Percentiles rank a stretch among this genome's conserved stretches.
These are phyloP conservation scores for Synanthedon formicaeformis DNA, from an alignment of 2,888 invertebrate species.

Conservation along the genomic window DNA sequence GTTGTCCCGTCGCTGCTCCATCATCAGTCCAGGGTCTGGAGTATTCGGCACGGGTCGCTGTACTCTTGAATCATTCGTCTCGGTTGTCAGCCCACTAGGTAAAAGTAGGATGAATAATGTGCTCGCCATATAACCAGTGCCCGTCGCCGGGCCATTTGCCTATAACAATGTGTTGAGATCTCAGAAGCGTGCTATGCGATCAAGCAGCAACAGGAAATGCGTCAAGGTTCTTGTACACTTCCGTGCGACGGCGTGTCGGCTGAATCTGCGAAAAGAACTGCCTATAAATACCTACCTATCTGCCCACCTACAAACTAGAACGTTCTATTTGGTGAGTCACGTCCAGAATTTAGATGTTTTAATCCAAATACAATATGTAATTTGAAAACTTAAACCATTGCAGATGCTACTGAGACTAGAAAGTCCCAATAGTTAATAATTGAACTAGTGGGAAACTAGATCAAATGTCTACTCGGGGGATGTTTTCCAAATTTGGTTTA, in stretches of 20 bases:
- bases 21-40: not conserved
- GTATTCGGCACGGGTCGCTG: not conserved
- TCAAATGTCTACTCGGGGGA: too few relatives aligned
- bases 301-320: constrained; percentile 2
- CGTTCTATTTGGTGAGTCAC: constrained; percentile 1
- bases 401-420: too few relatives aligned
- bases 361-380: too few relatives aligned
- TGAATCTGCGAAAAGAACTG: not conserved
- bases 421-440: too few relatives aligned
- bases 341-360: too few relatives aligned
- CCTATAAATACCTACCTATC: not conserved
- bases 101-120: constrained; percentile 47
- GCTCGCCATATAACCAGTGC: constrained; percentile 16
- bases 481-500: too few relatives aligned
- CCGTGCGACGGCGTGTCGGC: constrained; percentile 2
- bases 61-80: constrained; percentile 18
- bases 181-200: constrained; percentile 26
- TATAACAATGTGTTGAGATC: constrained; percentile 55
- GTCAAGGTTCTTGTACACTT: not conserved
- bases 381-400: too few relatives aligned
- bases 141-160: constrained; percentile 34
- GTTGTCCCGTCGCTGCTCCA: not conserved
- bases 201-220: constrained; percentile 5
- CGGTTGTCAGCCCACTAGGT: constrained; percentile 68
- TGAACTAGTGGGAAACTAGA: too few relatives aligned